Base-by-base conservation (phyloP, 53 echinoderm and acorn worm species). In the Luidia sarsii region DNA sequence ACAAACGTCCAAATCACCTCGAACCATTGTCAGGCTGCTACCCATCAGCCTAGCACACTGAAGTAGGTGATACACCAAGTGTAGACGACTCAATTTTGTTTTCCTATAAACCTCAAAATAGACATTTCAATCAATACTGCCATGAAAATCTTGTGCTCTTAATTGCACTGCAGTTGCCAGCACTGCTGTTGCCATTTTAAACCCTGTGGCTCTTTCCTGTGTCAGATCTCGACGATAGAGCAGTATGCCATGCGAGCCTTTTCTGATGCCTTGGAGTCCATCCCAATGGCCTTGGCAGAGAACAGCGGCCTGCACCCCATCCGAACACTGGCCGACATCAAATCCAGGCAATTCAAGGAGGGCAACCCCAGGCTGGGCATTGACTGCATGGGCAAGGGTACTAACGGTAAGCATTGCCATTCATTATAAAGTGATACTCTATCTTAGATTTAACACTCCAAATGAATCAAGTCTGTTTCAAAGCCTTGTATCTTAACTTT, bases 161-260 rank as follows among this genome's bases (percentile, higher is more conserved):
- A 9, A 45, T 45, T 45, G n/a, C n/a, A n/a, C n/a, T n/a, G n/a
- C n/a, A n/a, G n/a, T n/a, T n/a, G n/a, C n/a, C n/a, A n/a, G n/a
- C n/a, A 45, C 7, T 45, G 14, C 14, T 9, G 14, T 14, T 9
- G 14, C 46, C 46, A 45, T 9, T 9, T 6, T 64, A 22, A 49
- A n/a, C 59, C 22, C 59, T 51, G 30, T 70, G 37, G 14, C 14
- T 57, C n/a, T n/a, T n/a, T n/a, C n/a, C n/a, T n/a, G n/a, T n/a
- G n/a, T 14, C 86, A 99, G 99, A 94, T 99, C 29, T 99, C 99
- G 14, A 99, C 94, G 38, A 99, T 99, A 29, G 99, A 99, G 48
- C 99, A 99, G 94, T 99, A 99, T 68, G 99, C 99, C 55, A 99
- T 99, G 99, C 89, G 94, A 21, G 74, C 91, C 2, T 99, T 94